Conservation (phyloP, 1,140 invertebrate species). For the Penaeus japonicus region DNA sequence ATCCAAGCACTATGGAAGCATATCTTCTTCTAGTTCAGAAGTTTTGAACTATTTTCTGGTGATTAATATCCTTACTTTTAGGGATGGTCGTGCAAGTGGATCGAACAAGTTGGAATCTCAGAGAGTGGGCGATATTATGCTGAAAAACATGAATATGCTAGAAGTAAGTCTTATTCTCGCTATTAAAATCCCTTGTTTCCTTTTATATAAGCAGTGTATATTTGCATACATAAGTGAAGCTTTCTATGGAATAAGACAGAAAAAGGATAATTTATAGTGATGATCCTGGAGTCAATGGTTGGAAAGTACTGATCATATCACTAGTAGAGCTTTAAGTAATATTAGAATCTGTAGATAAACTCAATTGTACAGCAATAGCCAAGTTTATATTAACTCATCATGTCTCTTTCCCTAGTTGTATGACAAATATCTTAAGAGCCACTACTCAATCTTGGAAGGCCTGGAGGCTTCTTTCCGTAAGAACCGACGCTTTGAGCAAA, state of each 20-base stretch:
- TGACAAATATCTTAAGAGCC: slow-evolving; percentile 80
- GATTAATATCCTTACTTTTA: slow-evolving; percentile 60
- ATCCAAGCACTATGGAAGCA: too few relatives aligned
- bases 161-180: slow-evolving; percentile 8
- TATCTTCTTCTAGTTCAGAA: not conserved
- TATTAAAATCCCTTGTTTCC: too few relatives aligned
- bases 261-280: too few relatives aligned
- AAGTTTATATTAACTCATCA: not conserved
- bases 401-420: slow-evolving; percentile 73
- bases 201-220: not conserved
- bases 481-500: slow-evolving; percentile 78
- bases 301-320: too few relatives aligned
- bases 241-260: not conserved
- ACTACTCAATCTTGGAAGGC: slow-evolving; percentile 77
- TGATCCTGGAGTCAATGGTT: too few relatives aligned
- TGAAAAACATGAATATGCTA: slow-evolving; percentile 69
- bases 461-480: slow-evolving; percentile 77
- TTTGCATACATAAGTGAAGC: not conserved
- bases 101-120: slow-evolving; percentile 66
- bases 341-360: too few relatives aligned
- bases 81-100: slow-evolving; percentile 69
- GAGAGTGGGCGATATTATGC: slow-evolving; percentile 74
- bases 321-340: too few relatives aligned
- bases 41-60: not conserved
- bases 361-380: too few relatives aligned